Conservation (phyloP, 2,888 invertebrate species). For the Chorisops tibialis region DNA sequence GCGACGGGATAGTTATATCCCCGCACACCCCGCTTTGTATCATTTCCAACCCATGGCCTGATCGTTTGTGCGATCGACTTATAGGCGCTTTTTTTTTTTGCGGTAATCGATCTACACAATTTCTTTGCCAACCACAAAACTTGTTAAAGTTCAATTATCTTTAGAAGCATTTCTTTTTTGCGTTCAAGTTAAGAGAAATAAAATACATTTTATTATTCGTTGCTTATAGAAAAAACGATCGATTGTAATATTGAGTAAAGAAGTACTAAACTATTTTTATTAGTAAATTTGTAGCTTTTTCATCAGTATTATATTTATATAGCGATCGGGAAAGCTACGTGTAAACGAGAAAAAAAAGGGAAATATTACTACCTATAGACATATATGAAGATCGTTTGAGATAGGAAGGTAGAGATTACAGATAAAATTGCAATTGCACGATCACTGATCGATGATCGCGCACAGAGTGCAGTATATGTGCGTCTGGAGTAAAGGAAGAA, state of each 20-base stretch:
- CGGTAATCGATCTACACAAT: constrained; percentile 20
- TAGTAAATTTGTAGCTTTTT: too few relatives aligned
- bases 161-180: constrained; percentile 9
- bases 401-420: neutral
- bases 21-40: neutral
- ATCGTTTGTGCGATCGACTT: neutral
- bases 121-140: constrained; percentile 25
- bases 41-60: neutral
- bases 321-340: too few relatives aligned
- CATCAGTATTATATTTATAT: too few relatives aligned
- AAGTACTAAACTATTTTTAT: too few relatives aligned
- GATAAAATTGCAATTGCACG: constrained; percentile 17
- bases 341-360: too few relatives aligned
- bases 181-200: constrained; percentile 3
- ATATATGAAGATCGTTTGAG: too few relatives aligned
- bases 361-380: too few relatives aligned
- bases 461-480: neutral
- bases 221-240: neutral
- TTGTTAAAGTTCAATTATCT: constrained; percentile 32
- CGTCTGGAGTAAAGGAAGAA: neutral
- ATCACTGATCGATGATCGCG: constrained; percentile 8
- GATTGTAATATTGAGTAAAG: too few relatives aligned
- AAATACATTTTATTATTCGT: constrained; percentile 19
- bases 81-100: neutral
- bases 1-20: neutral